phyloP scores from a whole-genome alignment of 2,888 invertebrate genomes.

The Polydrusus tereticollis region DNA sequence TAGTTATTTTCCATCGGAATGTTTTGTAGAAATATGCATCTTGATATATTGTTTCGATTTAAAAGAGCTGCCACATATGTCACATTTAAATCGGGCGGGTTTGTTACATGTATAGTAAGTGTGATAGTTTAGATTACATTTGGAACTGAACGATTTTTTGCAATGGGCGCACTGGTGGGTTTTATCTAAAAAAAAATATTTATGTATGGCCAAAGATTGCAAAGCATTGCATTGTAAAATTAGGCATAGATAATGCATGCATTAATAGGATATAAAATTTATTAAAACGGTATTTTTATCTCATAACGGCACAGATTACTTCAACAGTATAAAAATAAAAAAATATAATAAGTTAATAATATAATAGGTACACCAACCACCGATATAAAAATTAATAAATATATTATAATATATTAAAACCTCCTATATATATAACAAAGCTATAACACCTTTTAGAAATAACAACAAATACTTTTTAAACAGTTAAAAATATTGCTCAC shows the following conservation, averaged over 20 bases:
- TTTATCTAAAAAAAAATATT: neutral
- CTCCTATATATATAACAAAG: neutral
- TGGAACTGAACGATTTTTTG: slow-evolving; percentile 32
- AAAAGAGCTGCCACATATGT: slow-evolving; percentile 52
- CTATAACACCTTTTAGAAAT: no score
- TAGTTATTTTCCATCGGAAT: neutral
- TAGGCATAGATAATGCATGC: no score
- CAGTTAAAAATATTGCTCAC: no score
- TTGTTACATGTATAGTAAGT: slow-evolving; percentile 74
- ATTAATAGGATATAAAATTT: no score
- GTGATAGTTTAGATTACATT: slow-evolving; percentile 69
- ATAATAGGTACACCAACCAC: neutral
- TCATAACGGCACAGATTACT: no score
- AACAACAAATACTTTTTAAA: no score
- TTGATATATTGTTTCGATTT: slow-evolving; percentile 44
- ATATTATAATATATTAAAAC: neutral
- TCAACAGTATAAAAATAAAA: neutral
- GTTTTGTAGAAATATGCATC: neutral
- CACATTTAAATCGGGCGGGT: slow-evolving; percentile 45
- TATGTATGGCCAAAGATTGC: no score
- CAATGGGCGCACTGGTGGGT: slow-evolving; percentile 9
- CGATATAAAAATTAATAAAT: neutral
- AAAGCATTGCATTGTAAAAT: no score
- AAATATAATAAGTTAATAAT: neutral
- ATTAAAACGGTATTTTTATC: neutral